Percentiles rank a stretch among this genome's conserved stretches.
These are phyloP conservation scores for Zapus hudsonius DNA, from an alignment of 2,113 vertebrate genomes.

Conservation along the genomic window DNA sequence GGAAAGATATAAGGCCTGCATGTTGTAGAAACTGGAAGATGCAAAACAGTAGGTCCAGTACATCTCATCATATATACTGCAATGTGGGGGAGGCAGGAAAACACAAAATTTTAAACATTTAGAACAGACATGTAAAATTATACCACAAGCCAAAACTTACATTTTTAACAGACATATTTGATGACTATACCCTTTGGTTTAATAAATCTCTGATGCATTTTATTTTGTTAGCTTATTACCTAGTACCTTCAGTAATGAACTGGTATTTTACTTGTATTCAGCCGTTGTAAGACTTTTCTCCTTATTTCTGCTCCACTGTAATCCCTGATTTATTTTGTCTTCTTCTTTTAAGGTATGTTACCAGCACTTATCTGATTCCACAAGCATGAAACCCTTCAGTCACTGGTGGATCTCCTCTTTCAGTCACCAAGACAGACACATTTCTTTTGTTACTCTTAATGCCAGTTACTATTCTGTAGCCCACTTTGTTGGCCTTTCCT, in stretches of 20 bases:
- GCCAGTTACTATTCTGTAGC: not conserved
- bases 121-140: not conserved
- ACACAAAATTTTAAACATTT: conserved; percentile 15
- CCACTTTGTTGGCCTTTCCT: not conserved
- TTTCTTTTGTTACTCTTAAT: not conserved
- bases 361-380: not conserved
- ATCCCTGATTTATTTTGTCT: not conserved
- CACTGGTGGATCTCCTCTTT: not conserved
- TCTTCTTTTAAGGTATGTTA: not conserved
- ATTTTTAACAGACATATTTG: conserved; percentile 23
- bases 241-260: not conserved
- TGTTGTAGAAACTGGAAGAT: not conserved
- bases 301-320: not conserved
- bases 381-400: not conserved
- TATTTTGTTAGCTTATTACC: not conserved
- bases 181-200: not conserved
- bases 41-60: not conserved
- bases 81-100: not conserved
- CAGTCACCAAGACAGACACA: not conserved
- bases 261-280: not conserved
- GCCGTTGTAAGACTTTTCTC: not conserved
- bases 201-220: not conserved
- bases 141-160: not conserved
- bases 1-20: not conserved
- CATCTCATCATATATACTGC: conserved; percentile 3